Percentiles rank a stretch among this genome's conserved stretches.
These are phyloP conservation scores for Cheumatopsyche charites DNA, from an alignment of 1,140 invertebrate species.

Conservation along the genomic window DNA sequence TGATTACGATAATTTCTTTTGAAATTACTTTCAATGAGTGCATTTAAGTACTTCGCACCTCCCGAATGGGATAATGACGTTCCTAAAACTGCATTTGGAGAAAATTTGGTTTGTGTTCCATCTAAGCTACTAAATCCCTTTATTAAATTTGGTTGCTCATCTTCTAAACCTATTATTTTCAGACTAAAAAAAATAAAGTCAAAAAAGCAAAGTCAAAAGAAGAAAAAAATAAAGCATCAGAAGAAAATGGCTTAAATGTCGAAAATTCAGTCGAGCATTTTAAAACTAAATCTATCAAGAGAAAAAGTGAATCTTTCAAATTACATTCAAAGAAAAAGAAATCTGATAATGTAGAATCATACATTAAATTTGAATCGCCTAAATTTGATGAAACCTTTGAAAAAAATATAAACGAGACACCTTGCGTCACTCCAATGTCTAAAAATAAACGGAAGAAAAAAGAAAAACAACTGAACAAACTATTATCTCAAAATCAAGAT, in stretches of 20 bases:
- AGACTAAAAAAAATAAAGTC: constrained; percentile 40
- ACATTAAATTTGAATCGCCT: constrained; percentile 18
- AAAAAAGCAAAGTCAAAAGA: constrained; percentile 30
- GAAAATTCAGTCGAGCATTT: not conserved
- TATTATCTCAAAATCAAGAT: not conserved
- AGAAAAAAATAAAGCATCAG: not conserved
- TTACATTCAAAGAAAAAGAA: constrained; percentile 17
- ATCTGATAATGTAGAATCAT: not conserved
- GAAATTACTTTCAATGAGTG: constrained; percentile 49
- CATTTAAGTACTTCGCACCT: constrained; percentile 54
- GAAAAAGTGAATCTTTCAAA: constrained; percentile 4
- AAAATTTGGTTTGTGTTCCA: constrained; percentile 38
- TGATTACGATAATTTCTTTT: not conserved
- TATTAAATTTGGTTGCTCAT: no score
- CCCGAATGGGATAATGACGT: constrained; percentile 55
- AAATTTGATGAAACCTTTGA: not conserved
- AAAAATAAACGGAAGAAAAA: constrained; percentile 24
- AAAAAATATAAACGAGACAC: not conserved
- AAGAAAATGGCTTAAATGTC: not conserved
- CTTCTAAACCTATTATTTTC: not conserved
- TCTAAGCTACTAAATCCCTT: no score
- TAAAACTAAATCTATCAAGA: not conserved
- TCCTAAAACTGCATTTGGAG: constrained; percentile 44
- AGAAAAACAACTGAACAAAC: not conserved
- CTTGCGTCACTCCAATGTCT: not conserved